Evolutionary conservation across 1,140 invertebrate species (phyloP).

Genomic region (Caenorhabditis briggsae): DNA sequence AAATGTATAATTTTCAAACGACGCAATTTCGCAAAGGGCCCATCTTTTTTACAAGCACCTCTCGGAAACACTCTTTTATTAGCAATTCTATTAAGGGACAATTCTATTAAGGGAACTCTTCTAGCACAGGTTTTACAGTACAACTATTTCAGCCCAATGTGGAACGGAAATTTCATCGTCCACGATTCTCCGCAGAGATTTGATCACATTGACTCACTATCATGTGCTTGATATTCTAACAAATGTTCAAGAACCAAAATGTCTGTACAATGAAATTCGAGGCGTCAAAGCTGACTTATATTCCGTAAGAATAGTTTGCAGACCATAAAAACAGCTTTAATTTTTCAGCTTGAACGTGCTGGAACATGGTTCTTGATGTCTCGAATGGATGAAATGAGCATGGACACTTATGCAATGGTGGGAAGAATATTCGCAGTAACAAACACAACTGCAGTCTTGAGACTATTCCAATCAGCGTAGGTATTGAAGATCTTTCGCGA

Average conservation of each 20-base stretch:
- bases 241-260: slow-evolving; percentile 62
- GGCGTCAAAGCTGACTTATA: slow-evolving; percentile 51
- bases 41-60: too few relatives aligned
- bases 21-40: too few relatives aligned
- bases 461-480: slow-evolving; percentile 61
- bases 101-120: too few relatives aligned
- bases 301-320: background rate
- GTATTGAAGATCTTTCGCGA: too few relatives aligned
- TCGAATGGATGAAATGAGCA: slow-evolving; percentile 56
- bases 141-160: slow-evolving; percentile 56
- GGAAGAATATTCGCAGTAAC: slow-evolving; percentile 55
- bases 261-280: slow-evolving; percentile 32
- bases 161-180: slow-evolving; percentile 57
- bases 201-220: slow-evolving; percentile 61
- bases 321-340: too few relatives aligned
- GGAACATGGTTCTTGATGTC: slow-evolving; percentile 61
- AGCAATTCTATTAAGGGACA: too few relatives aligned
- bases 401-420: slow-evolving; percentile 62
- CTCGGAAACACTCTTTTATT: too few relatives aligned
- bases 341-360: slow-evolving; percentile 60
- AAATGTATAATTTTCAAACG: too few relatives aligned
- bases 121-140: too few relatives aligned
- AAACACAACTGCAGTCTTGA: slow-evolving; percentile 51
- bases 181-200: slow-evolving; percentile 50
- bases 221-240: slow-evolving; percentile 61